A percentile compares a stretch with the other conserved stretches of the same genome.
phyloP scores from a whole-genome alignment of 2,797 vertebrate species.

The Nasua narica region DNA sequence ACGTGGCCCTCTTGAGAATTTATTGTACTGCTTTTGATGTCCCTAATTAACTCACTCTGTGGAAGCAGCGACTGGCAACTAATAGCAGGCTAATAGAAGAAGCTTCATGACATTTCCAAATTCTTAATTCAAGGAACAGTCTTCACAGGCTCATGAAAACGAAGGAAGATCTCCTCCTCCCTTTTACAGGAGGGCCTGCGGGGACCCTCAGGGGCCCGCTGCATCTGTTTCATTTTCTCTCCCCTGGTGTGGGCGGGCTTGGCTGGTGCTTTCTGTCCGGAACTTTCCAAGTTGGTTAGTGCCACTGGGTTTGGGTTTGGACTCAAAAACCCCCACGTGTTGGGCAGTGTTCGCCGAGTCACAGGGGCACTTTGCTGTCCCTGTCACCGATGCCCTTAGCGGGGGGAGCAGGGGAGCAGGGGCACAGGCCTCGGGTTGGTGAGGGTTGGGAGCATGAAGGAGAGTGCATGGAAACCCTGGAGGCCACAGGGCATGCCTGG shows the following conservation, averaged over 20 bases:
- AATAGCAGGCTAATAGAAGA: conserved; percentile 83
- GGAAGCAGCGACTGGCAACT: conserved; percentile 88
- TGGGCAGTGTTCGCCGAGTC: not conserved
- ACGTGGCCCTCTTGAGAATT: conserved; percentile 86
- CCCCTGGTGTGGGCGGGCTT: not conserved
- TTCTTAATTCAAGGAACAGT: conserved; percentile 64
- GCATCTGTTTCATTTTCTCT: not conserved
- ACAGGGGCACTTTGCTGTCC: not conserved
- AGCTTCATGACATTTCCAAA: conserved; percentile 74
- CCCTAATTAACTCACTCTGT: conserved; percentile 91
- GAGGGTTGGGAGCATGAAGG: not conserved
- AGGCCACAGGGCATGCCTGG: not conserved
- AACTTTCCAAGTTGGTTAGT: not conserved
- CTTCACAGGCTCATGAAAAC: conserved; percentile 31
- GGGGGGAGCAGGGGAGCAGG: not conserved
- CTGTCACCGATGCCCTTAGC: fast-evolving
- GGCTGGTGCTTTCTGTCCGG: not conserved
- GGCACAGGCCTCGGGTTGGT: not conserved
- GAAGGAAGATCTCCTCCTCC: conserved; percentile 52
- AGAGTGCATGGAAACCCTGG: not conserved
- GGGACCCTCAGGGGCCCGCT: not conserved
- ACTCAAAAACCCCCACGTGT: not conserved
- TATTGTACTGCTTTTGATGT: conserved; percentile 93
- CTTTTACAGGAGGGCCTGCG: not conserved
- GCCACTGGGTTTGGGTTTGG: not conserved